A percentile compares a stretch with the other conserved stretches of the same genome.
Evolutionary conservation across 1,140 invertebrate species (phyloP).

Genomic region (Sarcophaga peregrina): DNA sequence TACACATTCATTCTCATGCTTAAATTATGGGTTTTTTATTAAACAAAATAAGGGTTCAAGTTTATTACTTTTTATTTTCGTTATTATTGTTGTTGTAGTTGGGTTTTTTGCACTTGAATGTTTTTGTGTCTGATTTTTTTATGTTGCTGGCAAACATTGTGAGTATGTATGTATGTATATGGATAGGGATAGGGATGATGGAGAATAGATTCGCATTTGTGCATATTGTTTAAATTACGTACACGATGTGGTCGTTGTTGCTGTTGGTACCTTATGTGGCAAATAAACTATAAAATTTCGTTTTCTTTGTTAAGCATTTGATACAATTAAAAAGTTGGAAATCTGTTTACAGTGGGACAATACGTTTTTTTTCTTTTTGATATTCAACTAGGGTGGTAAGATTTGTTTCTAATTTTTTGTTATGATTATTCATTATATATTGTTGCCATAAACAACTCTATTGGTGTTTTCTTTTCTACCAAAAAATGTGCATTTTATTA

Average conservation of each 20-base stretch:
- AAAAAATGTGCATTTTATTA: too few relatives aligned
- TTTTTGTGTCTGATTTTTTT: constrained; percentile 65
- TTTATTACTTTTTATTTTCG: background rate
- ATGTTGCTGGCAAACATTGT: background rate
- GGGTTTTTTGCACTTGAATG: constrained; percentile 57
- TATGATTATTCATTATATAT: too few relatives aligned
- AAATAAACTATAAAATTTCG: constrained; percentile 29
- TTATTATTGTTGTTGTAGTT: too few relatives aligned
- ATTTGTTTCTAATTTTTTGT: too few relatives aligned
- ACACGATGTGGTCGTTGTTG: constrained; percentile 44
- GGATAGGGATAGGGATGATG: constrained; percentile 25
- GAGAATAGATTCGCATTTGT: constrained; percentile 46
- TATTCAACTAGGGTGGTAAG: too few relatives aligned
- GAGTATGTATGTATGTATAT: background rate
- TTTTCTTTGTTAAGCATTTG: constrained; percentile 38
- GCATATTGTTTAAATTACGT: constrained; percentile 66
- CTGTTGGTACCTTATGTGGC: constrained; percentile 27
- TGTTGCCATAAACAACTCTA: too few relatives aligned
- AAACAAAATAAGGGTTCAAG: constrained; percentile 62
- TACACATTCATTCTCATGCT: background rate
- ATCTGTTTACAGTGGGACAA: constrained; percentile 30
- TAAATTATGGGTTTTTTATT: constrained; percentile 27
- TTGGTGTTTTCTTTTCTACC: too few relatives aligned
- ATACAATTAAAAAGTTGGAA: constrained; percentile 29
- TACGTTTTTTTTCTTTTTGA: too few relatives aligned